Evolutionary conservation across 1,140 invertebrate genomes (phyloP).

Genomic region (Paramacrobiotus metropolitanus): DNA sequence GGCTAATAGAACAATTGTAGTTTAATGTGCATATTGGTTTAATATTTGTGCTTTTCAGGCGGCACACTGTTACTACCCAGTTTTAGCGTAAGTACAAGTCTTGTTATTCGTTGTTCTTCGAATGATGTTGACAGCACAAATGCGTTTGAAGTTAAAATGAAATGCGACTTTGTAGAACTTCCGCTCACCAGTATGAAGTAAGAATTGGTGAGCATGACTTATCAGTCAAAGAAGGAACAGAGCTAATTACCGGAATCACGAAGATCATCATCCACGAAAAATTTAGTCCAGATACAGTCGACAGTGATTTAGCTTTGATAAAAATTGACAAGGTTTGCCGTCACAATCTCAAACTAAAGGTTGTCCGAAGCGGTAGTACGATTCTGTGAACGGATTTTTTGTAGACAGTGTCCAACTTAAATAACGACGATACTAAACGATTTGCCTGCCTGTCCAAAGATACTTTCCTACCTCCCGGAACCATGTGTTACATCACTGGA

Average conservation of each 20-base stretch:
- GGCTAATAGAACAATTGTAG: too few relatives aligned
- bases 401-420: neutral
- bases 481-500: slow-evolving; percentile 29
- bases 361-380: too few relatives aligned
- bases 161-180: neutral
- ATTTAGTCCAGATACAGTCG: slow-evolving; percentile 62
- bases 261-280: slow-evolving; percentile 37
- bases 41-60: neutral
- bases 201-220: slow-evolving; percentile 60
- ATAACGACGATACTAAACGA: slow-evolving; percentile 1
- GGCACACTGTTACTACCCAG: neutral
- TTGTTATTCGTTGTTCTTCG: neutral
- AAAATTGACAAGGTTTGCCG: slow-evolving; percentile 17
- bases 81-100: neutral
- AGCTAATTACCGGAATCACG: slow-evolving; percentile 23
- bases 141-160: neutral
- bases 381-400: too few relatives aligned
- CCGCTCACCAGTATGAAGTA: slow-evolving; percentile 22
- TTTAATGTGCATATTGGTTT: too few relatives aligned
- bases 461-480: neutral
- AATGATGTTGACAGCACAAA: too few relatives aligned
- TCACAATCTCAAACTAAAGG: too few relatives aligned
- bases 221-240: slow-evolving; percentile 35
- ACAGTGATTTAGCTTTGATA: slow-evolving; percentile 70
- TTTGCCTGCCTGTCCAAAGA: neutral